phyloP scores from a whole-genome alignment of 2,888 invertebrate genomes.

The Megalurothrips usitatus region DNA sequence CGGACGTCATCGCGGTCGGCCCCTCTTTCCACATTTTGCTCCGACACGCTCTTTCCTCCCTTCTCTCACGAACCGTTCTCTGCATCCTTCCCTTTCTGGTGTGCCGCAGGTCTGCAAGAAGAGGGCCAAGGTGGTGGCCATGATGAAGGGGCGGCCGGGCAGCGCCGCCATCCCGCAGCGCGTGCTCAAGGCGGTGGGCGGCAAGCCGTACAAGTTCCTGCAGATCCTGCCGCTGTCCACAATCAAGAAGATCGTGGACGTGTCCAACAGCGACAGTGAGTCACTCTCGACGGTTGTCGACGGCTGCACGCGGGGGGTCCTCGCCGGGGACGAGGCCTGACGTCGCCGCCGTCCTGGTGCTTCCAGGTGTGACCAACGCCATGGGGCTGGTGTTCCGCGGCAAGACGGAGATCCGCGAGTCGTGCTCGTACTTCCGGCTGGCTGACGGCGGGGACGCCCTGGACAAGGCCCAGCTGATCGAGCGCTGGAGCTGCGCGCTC shows the following conservation, averaged over 20 bases:
- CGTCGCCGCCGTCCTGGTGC: neutral
- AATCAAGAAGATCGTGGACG: conserved; percentile 84
- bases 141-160: conserved; percentile 61
- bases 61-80: too few species aligned
- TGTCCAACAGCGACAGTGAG: conserved; percentile 43
- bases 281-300: too few species aligned
- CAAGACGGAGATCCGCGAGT: neutral
- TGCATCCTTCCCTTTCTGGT: neutral
- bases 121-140: conserved; percentile 67
- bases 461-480: conserved; percentile 5
- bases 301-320: too few species aligned
- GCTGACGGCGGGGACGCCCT: neutral
- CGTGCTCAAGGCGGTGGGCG: conserved; percentile 42
- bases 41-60: neutral
- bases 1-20: conserved; percentile 87
- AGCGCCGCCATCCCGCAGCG: conserved; percentile 48
- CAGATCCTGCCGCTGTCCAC: conserved; percentile 79
- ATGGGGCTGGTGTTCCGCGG: neutral
- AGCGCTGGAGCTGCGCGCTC: conserved; percentile 2
- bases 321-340: too few species aligned
- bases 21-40: too few species aligned
- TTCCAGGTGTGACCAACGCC: neutral
- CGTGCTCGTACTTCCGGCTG: conserved; percentile 20
- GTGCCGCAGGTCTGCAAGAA: conserved; percentile 50
- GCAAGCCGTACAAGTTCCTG: conserved; percentile 81